Conservation (phyloP, 2,113 vertebrate species). For the Phrynosoma blainvillii region DNA sequence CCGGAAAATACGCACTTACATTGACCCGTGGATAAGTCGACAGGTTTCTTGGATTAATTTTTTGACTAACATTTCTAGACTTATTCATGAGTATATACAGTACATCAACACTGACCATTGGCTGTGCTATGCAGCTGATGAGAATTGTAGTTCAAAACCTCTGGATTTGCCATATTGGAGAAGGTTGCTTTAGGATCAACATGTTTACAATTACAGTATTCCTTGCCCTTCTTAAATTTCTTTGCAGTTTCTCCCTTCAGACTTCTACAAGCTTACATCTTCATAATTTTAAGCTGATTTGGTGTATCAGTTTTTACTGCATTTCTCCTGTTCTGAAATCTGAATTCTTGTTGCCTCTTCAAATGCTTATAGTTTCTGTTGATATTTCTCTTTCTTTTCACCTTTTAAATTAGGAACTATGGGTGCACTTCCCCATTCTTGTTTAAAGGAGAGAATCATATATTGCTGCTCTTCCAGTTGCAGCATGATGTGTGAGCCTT, state of each 20-base stretch:
- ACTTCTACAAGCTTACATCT: not conserved
- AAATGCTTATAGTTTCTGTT: not conserved
- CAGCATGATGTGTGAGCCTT: not conserved
- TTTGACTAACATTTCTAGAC: no score
- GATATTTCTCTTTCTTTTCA: no score
- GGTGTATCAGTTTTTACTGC: not conserved
- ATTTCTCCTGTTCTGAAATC: not conserved
- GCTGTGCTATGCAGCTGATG: not conserved
- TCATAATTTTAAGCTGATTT: not conserved
- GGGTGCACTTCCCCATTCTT: not conserved
- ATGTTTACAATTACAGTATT: not conserved
- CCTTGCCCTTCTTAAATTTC: not conserved
- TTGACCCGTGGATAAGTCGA: no score
- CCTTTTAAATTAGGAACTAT: not conserved
- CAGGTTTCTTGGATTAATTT: no score
- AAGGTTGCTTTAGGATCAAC: not conserved
- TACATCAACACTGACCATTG: not conserved
- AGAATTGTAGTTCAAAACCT: not conserved
- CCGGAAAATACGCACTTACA: no score
- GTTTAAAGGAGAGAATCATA: not conserved
- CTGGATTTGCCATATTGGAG: not conserved
- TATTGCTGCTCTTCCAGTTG: not conserved
- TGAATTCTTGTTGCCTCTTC: constrained; percentile 21
- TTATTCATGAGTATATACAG: no score
- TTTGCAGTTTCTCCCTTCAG: not conserved